Evolutionary conservation across 1,140 invertebrate species (phyloP), one percentile per base, ranked within the genome.

Genomic region (Thalassaphorura encarpata): DNA sequence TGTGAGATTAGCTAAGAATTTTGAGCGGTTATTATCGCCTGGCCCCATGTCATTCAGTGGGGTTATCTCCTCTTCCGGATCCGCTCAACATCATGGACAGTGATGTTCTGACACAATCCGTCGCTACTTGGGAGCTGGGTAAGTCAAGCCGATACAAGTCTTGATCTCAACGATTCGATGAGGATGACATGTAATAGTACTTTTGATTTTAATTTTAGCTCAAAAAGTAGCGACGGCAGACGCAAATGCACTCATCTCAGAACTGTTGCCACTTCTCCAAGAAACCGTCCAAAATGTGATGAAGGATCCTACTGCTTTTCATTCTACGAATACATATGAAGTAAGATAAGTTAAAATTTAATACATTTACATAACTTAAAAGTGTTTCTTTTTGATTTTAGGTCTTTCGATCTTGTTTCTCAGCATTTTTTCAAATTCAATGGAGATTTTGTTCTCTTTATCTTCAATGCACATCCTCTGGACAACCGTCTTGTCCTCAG

Each of bases 401-500:
- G 62, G 62, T 65, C 50, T 61, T 65, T 62, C 59, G 63, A 24
- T 62, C 60, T n/a, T 65, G 63, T 54, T 65, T 65, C 39, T 65
- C 63, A 40, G 63, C 63, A 41, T 65, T 65, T 48, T 65, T 65
- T 49, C 63, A 65, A 64, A 64, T 64, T 29, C 62, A 64, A 42
- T 64, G 62, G 62, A 45, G 62, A 29, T 64, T 64, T 52, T 64
- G 62, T 52, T 52, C 56, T 4, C 28, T 64, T 5, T 64, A 61
- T 42, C 24, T 64, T 36, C 58, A 60, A 52, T 64, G 62, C 29
- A 43, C 62, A 41, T 63, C 62, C 6, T 64, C 62, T 43, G 54
- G 57, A 54, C 45, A 33, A 41, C 21, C 19, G 51, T 51, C 51
- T 50, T 40, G 39, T 18, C 46, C 47, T 36, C 53, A 26, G 11